Base-by-base conservation (phyloP, 1,140 invertebrate species). In the Euwallacea similis region DNA sequence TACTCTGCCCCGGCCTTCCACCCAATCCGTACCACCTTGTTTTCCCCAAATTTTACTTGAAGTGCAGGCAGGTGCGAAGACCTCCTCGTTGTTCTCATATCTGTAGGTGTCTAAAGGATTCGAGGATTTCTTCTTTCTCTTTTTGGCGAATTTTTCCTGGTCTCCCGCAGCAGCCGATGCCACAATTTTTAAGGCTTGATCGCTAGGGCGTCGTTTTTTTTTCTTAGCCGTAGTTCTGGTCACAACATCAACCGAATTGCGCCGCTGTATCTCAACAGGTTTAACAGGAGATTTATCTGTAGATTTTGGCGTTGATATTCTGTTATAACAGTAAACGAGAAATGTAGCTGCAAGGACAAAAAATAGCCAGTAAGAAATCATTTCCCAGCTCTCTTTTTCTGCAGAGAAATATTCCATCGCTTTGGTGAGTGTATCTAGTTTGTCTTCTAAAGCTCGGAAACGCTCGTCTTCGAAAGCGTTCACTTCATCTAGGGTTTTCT, bases 401-500 rank as follows among this genome's bases (percentile, higher is more conserved):
- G 87, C 83, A 55, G 91, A 81, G 9, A 91, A 77, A 4, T 79
- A 80, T 50, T 87, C 84, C 13, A 91, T 79, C 0, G 85, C 81
- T 11, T 81, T 76, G 0, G 87, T 85, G 33, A 93, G 81, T 11
- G 83, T 80, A 1, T 84, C 81, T 6, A 93, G 82, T 76, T 92
- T 88, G 50, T 88, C 89, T 68, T 90, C 88, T n/a, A 87, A 71
- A 61, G 87, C 86, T 66, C 87, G 85, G 59, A 86, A 83, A 74
- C 92, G 90, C 73, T 93, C 91, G 63, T 89, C 88, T 43, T 87
- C 86, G 73, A 88, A 88, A 47, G 86, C 86, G 10, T 87, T 87
- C 75, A 93, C 90, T 72, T 94, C 92, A 54, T 87, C 89, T 80
- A 94, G 86, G 15, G 89, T 87, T 2, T 85, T 82, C 53, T 94